Conservation (phyloP, 92 coral and sea anemone genomes). For the Anthopleura xanthogrammica region DNA sequence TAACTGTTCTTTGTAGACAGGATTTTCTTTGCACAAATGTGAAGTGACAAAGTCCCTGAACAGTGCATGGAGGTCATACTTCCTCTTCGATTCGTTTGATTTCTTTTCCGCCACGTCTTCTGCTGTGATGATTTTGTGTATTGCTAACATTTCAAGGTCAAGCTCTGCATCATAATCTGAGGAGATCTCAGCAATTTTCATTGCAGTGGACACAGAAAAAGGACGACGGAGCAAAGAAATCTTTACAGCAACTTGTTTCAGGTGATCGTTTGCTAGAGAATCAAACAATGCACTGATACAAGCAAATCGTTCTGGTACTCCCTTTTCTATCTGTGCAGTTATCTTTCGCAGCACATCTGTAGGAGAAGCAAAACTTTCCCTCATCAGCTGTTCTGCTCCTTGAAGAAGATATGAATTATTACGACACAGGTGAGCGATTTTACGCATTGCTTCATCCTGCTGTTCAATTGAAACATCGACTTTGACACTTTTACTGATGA, state of each 20-base stretch:
- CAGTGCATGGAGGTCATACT: constrained; percentile 64
- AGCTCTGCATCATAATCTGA: constrained; percentile 31
- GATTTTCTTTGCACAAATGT: constrained; percentile 13
- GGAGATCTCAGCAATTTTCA: constrained; percentile 33
- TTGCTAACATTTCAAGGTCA: constrained; percentile 46
- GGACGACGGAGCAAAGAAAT: constrained; percentile 56
- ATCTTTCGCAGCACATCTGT: constrained; percentile 18
- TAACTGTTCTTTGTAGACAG: constrained; percentile 19
- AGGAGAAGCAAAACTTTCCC: constrained; percentile 27
- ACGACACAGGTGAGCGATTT: constrained; percentile 19
- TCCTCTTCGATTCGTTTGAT: background rate
- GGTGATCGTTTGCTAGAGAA: constrained; percentile 42
- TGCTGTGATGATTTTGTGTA: constrained; percentile 18
- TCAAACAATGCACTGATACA: constrained; percentile 43
- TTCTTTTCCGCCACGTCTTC: constrained; percentile 13
- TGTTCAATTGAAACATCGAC: background rate
- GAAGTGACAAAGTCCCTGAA: constrained; percentile 50
- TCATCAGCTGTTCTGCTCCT: constrained; percentile 38
- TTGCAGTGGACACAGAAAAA: constrained; percentile 52
- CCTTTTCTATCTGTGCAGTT: constrained; percentile 21
- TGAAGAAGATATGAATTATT: constrained; percentile 30
- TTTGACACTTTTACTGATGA: constrained; percentile 10
- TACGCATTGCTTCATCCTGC: background rate
- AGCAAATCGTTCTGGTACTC: constrained; percentile 20
- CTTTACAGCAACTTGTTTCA: constrained; percentile 50